These are phyloP conservation scores for Leptopterna dolabrata DNA, from an alignment of 2,888 invertebrate genomes.

Conservation along the genomic window DNA sequence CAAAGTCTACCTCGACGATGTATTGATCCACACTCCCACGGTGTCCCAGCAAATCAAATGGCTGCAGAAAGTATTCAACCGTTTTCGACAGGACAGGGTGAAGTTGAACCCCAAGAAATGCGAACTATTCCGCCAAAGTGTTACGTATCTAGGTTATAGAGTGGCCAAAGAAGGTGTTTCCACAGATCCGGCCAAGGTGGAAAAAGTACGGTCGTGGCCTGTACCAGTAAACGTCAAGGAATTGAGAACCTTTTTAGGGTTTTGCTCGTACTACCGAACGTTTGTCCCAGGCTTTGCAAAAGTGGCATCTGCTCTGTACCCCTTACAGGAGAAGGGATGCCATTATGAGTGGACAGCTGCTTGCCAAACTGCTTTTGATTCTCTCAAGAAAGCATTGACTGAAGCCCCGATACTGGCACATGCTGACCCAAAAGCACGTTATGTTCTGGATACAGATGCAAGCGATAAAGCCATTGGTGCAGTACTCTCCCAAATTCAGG, in stretches of 20 bases:
- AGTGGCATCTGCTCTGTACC: neutral
- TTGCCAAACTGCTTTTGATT: neutral
- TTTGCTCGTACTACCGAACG: too few species aligned
- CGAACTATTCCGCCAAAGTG: too few species aligned
- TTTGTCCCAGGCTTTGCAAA: slow-evolving; percentile 36
- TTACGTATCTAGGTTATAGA: neutral
- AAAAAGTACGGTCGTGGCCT: neutral
- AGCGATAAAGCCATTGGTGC: too few species aligned
- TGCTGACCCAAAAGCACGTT: too few species aligned
- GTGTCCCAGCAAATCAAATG: neutral
- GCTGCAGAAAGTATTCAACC: neutral
- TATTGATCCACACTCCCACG: neutral
- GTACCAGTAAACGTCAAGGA: neutral
- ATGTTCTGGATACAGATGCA: too few species aligned
- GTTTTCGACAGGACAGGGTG: neutral
- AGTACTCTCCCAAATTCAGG: too few species aligned
- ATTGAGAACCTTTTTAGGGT: neutral
- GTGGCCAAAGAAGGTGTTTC: neutral
- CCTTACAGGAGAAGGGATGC: neutral
- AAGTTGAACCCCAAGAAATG: slow-evolving; percentile 16
- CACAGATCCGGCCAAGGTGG: neutral
- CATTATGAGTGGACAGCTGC: too few species aligned
- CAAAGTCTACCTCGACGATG: slow-evolving; percentile 28
- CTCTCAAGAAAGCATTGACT: neutral
- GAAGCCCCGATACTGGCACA: too few species aligned